Base-by-base conservation (phyloP, 1,140 invertebrate species). In the Macrosteles quadrilineatus region DNA sequence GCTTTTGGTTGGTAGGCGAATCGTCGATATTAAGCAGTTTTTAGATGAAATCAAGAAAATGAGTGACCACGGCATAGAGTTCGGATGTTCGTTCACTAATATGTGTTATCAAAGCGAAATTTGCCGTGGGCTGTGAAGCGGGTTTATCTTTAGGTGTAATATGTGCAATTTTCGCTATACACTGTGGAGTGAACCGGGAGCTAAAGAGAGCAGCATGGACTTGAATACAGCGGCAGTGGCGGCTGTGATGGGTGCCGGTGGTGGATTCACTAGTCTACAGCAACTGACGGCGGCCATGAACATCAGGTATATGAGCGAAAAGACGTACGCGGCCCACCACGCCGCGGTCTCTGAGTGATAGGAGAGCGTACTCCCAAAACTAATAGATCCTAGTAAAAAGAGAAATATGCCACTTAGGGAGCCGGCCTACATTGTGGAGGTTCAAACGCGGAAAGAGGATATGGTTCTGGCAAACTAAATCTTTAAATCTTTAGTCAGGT, bases 251-350 rank as follows among this genome's bases (percentile, higher is more conserved):
- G 53, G 72, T 36, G 75, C 65, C 45, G 77, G 76, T 21, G 71
- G 57, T 50, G 77, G 77, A 43, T 69, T 72, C 70, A 74, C 73
- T 12, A 73, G 77, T 63, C 50, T 78, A n/a, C 57, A 78, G 36
- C 73, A 78, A 70, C 25, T 78, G 9, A 53, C 59, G 21, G 72
- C 75, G 25, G 66, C 74, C 11, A 68, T 79, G 67, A 64, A 78
- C 71, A 70, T 79, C n/a, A 74, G 73, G 0, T 70, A 40, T 2
- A 78, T 80, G 71, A 50, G 71, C 23, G 40, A 66, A 30, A 62
- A 68, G 57, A 75, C 72, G 11, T 79, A 74, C 59, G 27, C 40
- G 68, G 63, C 53, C 21, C 57, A 69, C 25, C 75, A 74, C 2
- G 59, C 71, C 25, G 36, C 67, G 19, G 21, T 79, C 0, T 23